Evolutionary conservation across 2,888 invertebrate genomes (phyloP).

Genomic region (Resseliella maxima): DNA sequence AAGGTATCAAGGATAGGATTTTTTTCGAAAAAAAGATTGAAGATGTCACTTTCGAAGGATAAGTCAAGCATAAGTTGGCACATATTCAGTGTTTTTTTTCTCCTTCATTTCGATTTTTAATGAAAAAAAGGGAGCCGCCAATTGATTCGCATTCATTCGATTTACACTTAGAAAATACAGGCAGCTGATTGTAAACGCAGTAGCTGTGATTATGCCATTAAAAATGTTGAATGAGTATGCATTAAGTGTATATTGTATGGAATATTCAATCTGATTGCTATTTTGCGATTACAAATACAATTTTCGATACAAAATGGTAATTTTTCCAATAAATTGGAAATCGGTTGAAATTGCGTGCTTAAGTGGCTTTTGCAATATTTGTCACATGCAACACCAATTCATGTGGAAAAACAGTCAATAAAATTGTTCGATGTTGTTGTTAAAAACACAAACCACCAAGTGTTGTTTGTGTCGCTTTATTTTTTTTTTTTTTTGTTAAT

Average conservation of each 20-base stretch:
- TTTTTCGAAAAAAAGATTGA: neutral
- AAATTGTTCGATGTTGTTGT: neutral
- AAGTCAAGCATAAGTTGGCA: constrained; percentile 14
- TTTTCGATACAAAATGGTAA: neutral
- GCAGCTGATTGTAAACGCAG: neutral
- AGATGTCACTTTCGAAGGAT: neutral
- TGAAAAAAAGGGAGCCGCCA: neutral
- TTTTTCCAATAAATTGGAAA: constrained; percentile 43
- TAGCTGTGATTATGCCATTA: neutral
- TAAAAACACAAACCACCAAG: neutral
- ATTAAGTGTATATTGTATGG: neutral
- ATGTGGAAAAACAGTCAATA: constrained; percentile 1
- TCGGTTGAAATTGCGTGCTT: constrained; percentile 32
- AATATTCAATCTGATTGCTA: neutral
- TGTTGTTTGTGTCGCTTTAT: no score
- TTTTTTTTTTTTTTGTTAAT: constrained; percentile 10
- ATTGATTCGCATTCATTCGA: neutral
- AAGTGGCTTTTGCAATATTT: constrained; percentile 38
- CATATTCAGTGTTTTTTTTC: no score
- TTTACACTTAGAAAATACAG: neutral
- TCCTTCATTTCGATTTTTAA: no score
- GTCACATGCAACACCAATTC: neutral
- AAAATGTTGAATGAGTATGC: constrained; percentile 13
- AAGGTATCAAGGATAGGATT: no score
- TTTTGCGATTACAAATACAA: no score